Evolutionary conservation across 2,113 vertebrate species (phyloP).

Genomic region (Ochotona curzoniae): DNA sequence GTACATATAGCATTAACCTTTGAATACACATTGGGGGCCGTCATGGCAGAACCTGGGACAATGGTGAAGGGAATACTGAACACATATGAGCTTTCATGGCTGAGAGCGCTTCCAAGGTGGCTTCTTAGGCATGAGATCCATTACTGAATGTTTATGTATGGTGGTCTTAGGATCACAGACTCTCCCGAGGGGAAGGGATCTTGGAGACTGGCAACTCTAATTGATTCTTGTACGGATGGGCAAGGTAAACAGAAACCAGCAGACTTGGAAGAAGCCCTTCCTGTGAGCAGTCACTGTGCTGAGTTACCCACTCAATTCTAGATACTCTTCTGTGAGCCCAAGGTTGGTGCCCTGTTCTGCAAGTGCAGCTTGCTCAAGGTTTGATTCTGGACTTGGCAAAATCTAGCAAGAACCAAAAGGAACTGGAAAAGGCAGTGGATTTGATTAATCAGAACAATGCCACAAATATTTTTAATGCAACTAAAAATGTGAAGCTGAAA

Average conservation of each 20-base stretch:
- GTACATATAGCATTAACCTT: conserved; percentile 38
- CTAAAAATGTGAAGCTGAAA: background rate
- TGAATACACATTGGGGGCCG: background rate
- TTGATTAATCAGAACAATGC: background rate
- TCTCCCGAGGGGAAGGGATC: background rate
- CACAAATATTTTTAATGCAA: background rate
- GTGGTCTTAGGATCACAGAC: background rate
- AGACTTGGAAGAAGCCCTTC: background rate
- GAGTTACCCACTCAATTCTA: background rate
- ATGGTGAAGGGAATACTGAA: background rate
- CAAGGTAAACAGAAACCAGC: background rate
- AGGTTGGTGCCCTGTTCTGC: background rate
- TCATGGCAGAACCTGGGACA: background rate
- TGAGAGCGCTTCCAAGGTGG: conserved; percentile 11
- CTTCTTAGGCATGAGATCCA: background rate
- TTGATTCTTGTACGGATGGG: background rate
- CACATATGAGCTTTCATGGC: background rate
- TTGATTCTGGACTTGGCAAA: background rate
- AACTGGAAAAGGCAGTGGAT: background rate
- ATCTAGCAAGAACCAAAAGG: background rate
- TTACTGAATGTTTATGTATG: background rate
- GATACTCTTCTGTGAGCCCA: background rate
- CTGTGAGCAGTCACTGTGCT: background rate
- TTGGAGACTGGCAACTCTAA: background rate
- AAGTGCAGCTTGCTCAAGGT: background rate